Evolutionary conservation across 1,140 invertebrate genomes (phyloP).

Genomic region (Tetragonula clypearis): DNA sequence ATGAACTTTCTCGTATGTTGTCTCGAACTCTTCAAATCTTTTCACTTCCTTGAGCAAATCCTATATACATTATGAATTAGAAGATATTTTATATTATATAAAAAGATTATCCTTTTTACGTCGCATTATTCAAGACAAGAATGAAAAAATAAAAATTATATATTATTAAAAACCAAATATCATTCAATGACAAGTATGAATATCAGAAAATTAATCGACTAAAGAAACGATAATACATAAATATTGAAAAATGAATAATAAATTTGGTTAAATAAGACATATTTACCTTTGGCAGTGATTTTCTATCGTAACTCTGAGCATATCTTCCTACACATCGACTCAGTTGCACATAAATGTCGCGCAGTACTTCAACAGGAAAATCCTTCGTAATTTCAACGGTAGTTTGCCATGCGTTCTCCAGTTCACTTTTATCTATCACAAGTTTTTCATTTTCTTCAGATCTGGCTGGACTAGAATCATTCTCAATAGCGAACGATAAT

Average conservation of each 20-base stretch:
- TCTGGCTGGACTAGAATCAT: slow-evolving; percentile 71
- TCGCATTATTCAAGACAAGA: neutral
- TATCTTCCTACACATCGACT: slow-evolving; percentile 83
- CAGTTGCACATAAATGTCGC: slow-evolving; percentile 85
- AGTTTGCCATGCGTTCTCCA: slow-evolving; percentile 83
- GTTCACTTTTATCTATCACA: slow-evolving; percentile 83
- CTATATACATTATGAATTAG: slow-evolving; percentile 67
- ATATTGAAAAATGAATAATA: neutral
- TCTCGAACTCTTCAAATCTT: slow-evolving; percentile 73
- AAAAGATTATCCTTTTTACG: slow-evolving; percentile 19
- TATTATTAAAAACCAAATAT: slow-evolving; percentile 2
- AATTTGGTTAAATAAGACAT: slow-evolving; percentile 5
- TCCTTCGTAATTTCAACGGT: slow-evolving; percentile 82
- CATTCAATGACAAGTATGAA: slow-evolving; percentile 7
- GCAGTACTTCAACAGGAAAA: slow-evolving; percentile 83
- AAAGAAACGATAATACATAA: neutral
- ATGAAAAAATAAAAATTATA: neutral
- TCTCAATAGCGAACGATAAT: slow-evolving; percentile 75
- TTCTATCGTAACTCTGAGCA: slow-evolving; percentile 81
- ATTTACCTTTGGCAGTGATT: slow-evolving; percentile 84
- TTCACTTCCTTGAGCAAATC: slow-evolving; percentile 80
- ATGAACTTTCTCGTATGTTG: slow-evolving; percentile 48
- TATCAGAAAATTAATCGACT: slow-evolving; percentile 13
- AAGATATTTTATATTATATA: slow-evolving; percentile 4
- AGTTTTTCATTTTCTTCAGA: slow-evolving; percentile 81